Evolutionary conservation across 2,888 invertebrate genomes (phyloP), one percentile per base, ranked within the genome.

Genomic region (Lithophane ornitopus): DNA sequence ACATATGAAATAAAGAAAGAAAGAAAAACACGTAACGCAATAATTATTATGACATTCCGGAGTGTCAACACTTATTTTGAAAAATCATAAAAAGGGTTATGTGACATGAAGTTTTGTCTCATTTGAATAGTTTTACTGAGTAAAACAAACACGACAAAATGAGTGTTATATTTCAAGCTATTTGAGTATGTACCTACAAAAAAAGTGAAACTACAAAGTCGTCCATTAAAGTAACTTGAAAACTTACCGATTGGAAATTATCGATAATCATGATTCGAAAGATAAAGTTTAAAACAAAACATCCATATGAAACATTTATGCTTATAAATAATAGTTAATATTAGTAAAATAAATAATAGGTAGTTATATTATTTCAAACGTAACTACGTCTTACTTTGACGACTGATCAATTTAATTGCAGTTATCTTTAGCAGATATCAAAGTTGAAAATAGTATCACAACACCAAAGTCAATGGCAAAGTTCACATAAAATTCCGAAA

Each of bases 381-480:
- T 58, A 83, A n/a, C 41, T 73, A 67, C 61, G 54, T 62, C 62
- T 62, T 67, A 66, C 22, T 80, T 62, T 61, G 0, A 52, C 34
- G 26, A 19, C 34, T 28, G 52, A 54, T 82, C 54, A 41, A 66
- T 67, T 26, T 67, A 72, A 72, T 70, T 84, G 65, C 75, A 78
- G 28, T 59, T 68, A 78, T 76, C 74, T 79, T 34, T 3, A 28
- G 4, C 61, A 70, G 70, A 74, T 80, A 76, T 49, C 19, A 61
- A 59, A 65, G 41, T 52, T 54, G 66, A 75, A 81, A 76, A 80
- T 77, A 86, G 75, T 75, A 74, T 67, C 71, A 58, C 28, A 46
- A 66, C 49, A 49, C 65, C 81, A 82, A 81, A 80, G 84, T 86
- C 79, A 87, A 80, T 78, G 74, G 67, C 79, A 71, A 56, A 84